These are phyloP conservation scores for Monopis laevigella DNA, from an alignment of 2,888 invertebrate genomes.

Conservation along the genomic window DNA sequence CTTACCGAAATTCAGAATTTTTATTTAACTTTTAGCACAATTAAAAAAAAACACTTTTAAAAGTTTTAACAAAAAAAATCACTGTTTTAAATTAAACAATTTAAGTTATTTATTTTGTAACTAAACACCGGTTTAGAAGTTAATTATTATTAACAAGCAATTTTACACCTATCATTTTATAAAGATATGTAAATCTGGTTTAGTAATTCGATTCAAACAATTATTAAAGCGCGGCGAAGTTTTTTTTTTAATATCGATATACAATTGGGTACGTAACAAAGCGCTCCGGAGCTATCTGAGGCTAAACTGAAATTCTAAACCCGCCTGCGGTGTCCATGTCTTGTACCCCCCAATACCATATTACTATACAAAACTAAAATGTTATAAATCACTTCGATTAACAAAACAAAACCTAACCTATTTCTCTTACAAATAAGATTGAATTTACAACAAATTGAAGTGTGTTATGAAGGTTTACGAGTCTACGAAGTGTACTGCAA, in stretches of 20 bases:
- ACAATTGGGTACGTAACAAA: slow-evolving; percentile 61
- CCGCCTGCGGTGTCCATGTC: slow-evolving; percentile 64
- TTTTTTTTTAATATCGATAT: too few species aligned
- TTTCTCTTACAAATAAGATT: neutral
- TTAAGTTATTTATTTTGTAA: too few species aligned
- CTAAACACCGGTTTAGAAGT: too few species aligned
- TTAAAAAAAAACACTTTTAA: too few species aligned
- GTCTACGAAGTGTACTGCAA: slow-evolving; percentile 31
- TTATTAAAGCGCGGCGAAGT: too few species aligned
- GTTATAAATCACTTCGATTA: slow-evolving; percentile 19
- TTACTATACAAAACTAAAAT: slow-evolving; percentile 39
- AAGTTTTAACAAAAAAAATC: too few species aligned
- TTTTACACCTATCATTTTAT: too few species aligned
- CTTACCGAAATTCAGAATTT: slow-evolving; percentile 3
- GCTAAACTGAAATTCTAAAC: slow-evolving; percentile 68
- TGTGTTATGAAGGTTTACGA: neutral
- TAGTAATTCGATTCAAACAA: slow-evolving; percentile 36
- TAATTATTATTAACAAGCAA: too few species aligned
- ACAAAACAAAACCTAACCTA: slow-evolving; percentile 20
- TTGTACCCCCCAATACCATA: slow-evolving; percentile 65
- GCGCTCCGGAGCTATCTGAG: slow-evolving; percentile 65
- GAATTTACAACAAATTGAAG: slow-evolving; percentile 21
- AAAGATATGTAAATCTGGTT: too few species aligned
- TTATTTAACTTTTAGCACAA: too few species aligned
- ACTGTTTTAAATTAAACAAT: too few species aligned